Conservation (phyloP, 2,113 vertebrate genomes). For the Lutjanus erythropterus region DNA sequence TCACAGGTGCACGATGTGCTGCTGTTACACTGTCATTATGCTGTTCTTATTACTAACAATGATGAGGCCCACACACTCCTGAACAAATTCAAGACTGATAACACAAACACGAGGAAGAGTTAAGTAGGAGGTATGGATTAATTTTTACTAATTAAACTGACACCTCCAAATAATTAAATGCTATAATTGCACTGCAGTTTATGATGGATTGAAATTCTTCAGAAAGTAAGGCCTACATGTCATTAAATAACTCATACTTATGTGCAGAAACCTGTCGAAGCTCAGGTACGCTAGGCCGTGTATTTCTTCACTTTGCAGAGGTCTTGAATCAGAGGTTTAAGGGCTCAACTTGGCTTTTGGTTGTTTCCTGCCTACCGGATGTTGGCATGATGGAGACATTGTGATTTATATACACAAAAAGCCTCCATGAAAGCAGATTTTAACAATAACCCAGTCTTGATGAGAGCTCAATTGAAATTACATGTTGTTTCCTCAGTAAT, state of each 20-base stretch:
- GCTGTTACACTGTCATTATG: neutral
- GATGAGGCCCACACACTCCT: neutral
- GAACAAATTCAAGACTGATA: neutral
- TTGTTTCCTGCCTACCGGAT: slow-evolving; percentile 41
- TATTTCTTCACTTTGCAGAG: slow-evolving; percentile 36
- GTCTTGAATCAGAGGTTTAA: slow-evolving; percentile 47
- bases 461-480: slow-evolving; percentile 12
- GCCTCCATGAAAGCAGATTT: slow-evolving; percentile 9
- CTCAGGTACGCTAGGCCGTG: slow-evolving; percentile 1
- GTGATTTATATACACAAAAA: slow-evolving; percentile 35
- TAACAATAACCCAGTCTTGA: slow-evolving; percentile 4
- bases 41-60: neutral
- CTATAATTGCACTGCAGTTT: neutral
- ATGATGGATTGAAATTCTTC: slow-evolving; percentile 9
- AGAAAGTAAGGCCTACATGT: neutral
- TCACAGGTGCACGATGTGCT: slow-evolving; percentile 39
- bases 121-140: neutral
- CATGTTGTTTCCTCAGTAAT: slow-evolving; percentile 28
- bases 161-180: neutral
- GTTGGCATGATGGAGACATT: slow-evolving; percentile 22
- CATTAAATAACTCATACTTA: neutral
- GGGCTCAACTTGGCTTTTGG: slow-evolving; percentile 46
- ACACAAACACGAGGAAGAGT: neutral
- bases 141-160: neutral
- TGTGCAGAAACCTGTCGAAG: slow-evolving; percentile 16